These are phyloP conservation scores for Mesochorus sp. DNA, from an alignment of 2,888 invertebrate genomes.

Conservation along the genomic window DNA sequence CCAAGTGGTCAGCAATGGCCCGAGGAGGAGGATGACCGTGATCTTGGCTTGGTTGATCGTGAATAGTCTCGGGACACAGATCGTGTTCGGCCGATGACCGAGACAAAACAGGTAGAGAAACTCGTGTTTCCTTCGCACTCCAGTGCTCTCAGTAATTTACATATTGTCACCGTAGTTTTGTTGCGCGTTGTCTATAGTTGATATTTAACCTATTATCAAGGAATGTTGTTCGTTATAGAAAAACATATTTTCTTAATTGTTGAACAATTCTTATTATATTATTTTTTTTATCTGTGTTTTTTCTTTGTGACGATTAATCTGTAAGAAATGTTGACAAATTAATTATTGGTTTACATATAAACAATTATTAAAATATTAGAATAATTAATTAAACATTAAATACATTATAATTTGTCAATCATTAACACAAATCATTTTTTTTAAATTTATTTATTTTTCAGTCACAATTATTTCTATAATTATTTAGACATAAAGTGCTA, in stretches of 20 bases:
- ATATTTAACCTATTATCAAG: slow-evolving; percentile 38
- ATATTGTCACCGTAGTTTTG: slow-evolving; percentile 41
- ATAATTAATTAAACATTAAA: too few species aligned
- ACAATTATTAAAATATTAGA: too few species aligned
- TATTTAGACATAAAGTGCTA: not conserved
- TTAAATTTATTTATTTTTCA: too few species aligned
- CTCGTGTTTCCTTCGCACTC: slow-evolving; percentile 59
- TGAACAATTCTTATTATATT: not conserved
- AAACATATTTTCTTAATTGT: not conserved
- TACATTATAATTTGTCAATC: too few species aligned
- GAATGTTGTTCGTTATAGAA: slow-evolving; percentile 15
- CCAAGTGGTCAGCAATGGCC: slow-evolving; percentile 43
- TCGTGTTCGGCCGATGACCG: slow-evolving; percentile 76
- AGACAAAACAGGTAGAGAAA: slow-evolving; percentile 52
- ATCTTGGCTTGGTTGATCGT: slow-evolving; percentile 75
- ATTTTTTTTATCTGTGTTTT: not conserved
- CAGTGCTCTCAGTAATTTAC: slow-evolving; percentile 50
- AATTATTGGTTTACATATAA: too few species aligned
- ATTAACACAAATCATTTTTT: too few species aligned
- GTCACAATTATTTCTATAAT: not conserved
- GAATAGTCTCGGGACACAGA: slow-evolving; percentile 58
- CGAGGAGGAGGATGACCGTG: slow-evolving; percentile 71
- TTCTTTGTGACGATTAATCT: not conserved
- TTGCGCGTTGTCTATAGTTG: not conserved
- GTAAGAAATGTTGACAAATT: too few species aligned